Base-by-base conservation (phyloP, 2,113 vertebrate species). In the Sialia sialis region DNA sequence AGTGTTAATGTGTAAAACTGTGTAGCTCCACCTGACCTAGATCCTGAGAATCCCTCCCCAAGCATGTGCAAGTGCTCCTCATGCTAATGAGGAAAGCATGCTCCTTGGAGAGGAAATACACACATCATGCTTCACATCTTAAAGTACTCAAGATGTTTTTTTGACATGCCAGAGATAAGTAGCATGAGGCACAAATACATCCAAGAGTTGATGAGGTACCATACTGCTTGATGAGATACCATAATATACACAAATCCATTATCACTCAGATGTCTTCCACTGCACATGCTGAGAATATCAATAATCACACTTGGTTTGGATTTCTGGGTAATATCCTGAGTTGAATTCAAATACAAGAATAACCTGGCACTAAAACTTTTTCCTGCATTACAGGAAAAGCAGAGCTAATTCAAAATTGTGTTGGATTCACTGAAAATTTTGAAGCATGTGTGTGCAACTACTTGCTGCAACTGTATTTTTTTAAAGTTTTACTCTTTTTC, bases 91-190 rank as follows among this genome's bases (percentile, higher is more conserved):
- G 23, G 79, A 95, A 92, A 85, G 16, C 12, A 67, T 70, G 41
- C 19, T 77, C 23, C 87, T 90, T 88, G 85, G 72, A 80, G 29
- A 73, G 72, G 43, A 95, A 96, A 88, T 43, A 51, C 21, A 49
- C 38, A 55, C 51, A 86, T 74, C 46, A 51, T 0, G 1, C 51
- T 80, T 74, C 85, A 80, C 49, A 55, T 80, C 51, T 59, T 94
- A 90, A 93, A 95, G 48, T 59, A 74, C 59, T 92, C 75, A 92
- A 80, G 51, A 77, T 86, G 49, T 0, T 58, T 91, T 93, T 90
- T 90, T 90, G 85, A 69, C 79, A 52, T 67, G 52, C 21, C 69
- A 87, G 56, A 78, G 80, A 89, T 92, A 96, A 95, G 80, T 68
- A 94, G 43, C 52, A 86, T 10, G 19, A 81, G 1, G 5, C 60